These are phyloP conservation scores for Pseudomyrmex sp. DNA, from an alignment of 1,140 invertebrate genomes.

Conservation along the genomic window DNA sequence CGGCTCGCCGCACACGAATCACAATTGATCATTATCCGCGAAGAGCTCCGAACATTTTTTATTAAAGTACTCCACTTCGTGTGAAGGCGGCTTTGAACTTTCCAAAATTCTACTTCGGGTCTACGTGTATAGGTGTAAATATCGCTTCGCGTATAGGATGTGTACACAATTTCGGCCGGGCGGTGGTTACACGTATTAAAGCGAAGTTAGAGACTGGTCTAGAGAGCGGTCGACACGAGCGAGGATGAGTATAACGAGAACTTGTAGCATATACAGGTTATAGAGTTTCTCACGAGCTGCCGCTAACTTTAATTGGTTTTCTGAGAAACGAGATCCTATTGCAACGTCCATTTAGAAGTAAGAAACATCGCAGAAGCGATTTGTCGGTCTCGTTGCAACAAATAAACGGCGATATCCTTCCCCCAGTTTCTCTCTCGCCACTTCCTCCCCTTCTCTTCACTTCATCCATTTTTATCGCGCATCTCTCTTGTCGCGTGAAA, in stretches of 20 bases:
- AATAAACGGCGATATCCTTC: not conserved
- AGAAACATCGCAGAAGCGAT: slow-evolving; percentile 17
- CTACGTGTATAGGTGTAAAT: not conserved
- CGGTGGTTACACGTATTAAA: slow-evolving; percentile 28
- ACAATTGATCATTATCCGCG: not conserved
- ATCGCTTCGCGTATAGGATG: not conserved
- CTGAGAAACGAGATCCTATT: slow-evolving; percentile 51
- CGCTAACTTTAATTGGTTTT: slow-evolving; percentile 62
- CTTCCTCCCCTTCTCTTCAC: not conserved
- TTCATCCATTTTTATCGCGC: too few species aligned
- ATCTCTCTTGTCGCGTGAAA: too few species aligned
- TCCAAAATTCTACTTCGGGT: not conserved
- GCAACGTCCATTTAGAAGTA: slow-evolving; percentile 22
- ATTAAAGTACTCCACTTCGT: not conserved
- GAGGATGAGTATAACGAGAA: slow-evolving; percentile 38
- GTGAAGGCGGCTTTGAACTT: too few species aligned
- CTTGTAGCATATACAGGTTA: slow-evolving; percentile 17
- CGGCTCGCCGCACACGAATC: too few species aligned
- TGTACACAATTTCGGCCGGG: slow-evolving; percentile 21
- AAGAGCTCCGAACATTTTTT: too few species aligned
- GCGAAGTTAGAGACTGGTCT: not conserved
- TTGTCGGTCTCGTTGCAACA: not conserved
- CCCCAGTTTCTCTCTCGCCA: not conserved
- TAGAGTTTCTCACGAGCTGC: slow-evolving; percentile 52
- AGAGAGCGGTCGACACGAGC: not conserved